A percentile compares a stretch with the other conserved stretches of the same genome.
Evolutionary conservation across 2,888 invertebrate species (phyloP).

Genomic region (Rhodophaea formosa): DNA sequence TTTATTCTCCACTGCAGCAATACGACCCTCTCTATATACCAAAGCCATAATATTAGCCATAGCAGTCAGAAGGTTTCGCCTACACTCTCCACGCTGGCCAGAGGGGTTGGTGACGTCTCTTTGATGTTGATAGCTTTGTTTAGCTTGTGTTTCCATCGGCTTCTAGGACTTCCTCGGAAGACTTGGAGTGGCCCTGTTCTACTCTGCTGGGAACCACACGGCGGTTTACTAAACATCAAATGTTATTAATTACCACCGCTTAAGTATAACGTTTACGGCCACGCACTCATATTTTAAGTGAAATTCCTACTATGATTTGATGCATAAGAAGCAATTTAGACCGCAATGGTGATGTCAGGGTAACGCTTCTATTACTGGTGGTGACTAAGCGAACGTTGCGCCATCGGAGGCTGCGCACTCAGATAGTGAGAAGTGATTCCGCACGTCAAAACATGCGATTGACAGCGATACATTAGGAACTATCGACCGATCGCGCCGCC

Average conservation of each 20-base stretch:
- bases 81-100: too few species aligned
- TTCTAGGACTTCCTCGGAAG: too few species aligned
- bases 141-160: too few species aligned
- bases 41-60: too few species aligned
- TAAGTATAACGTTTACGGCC: neutral
- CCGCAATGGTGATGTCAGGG: constrained; percentile 46
- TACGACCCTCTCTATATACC: too few species aligned
- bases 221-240: too few species aligned
- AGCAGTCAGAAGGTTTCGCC: too few species aligned
- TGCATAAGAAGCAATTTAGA: constrained; percentile 45
- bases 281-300: constrained; percentile 15
- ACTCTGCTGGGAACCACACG: too few species aligned
- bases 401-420: constrained; percentile 40
- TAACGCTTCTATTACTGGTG: constrained; percentile 53
- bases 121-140: too few species aligned
- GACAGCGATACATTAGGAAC: constrained; percentile 77
- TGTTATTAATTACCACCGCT: constrained; percentile 7
- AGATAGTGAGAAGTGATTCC: constrained; percentile 66
- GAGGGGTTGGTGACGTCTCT: too few species aligned
- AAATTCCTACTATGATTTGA: constrained; percentile 23
- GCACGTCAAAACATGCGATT: constrained; percentile 73
- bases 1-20: too few species aligned
- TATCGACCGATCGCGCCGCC: constrained; percentile 66
- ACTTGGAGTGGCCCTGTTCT: too few species aligned
- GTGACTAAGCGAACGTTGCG: constrained; percentile 60